Conservation (phyloP, 53 echinoderm and acorn worm species). For the Crossaster papposus region DNA sequence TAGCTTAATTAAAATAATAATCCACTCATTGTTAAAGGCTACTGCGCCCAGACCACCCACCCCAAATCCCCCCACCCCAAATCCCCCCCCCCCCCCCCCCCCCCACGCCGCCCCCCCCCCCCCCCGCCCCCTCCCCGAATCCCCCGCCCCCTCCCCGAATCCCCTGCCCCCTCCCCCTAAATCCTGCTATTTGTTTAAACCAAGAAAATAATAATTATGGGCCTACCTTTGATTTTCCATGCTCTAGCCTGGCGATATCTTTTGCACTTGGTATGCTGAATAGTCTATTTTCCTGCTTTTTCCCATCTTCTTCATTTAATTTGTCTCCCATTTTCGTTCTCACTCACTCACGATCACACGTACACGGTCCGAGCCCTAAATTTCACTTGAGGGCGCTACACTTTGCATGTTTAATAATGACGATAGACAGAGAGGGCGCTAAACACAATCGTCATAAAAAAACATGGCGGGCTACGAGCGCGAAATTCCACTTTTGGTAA, state of each 20-base stretch:
- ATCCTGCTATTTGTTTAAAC: no score
- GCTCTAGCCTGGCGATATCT: constrained; percentile 70
- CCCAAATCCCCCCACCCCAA: no score
- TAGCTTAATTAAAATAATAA: no score
- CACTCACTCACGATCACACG: neutral
- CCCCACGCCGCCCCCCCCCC: no score
- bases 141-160: no score
- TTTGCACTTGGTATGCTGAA: constrained; percentile 70
- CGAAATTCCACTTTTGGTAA: constrained; percentile 71
- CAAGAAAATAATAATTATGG: neutral
- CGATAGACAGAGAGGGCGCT: neutral
- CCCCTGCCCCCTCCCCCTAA: no score
- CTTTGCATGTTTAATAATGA: no score
- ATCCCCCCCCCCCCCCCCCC: no score
- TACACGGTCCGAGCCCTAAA: neutral
- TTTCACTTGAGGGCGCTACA: neutral
- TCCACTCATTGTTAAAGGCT: no score
- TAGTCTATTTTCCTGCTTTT: constrained; percentile 34
- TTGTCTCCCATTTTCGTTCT: neutral
- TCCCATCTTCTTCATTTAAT: neutral
- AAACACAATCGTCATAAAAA: neutral
- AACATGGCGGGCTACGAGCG: constrained; percentile 79
- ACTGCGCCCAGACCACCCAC: no score
- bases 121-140: no score
- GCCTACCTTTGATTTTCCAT: constrained; percentile 69